phyloP scores from a whole-genome alignment of 2,113 vertebrate genomes.

The Percopsis transmontana region DNA sequence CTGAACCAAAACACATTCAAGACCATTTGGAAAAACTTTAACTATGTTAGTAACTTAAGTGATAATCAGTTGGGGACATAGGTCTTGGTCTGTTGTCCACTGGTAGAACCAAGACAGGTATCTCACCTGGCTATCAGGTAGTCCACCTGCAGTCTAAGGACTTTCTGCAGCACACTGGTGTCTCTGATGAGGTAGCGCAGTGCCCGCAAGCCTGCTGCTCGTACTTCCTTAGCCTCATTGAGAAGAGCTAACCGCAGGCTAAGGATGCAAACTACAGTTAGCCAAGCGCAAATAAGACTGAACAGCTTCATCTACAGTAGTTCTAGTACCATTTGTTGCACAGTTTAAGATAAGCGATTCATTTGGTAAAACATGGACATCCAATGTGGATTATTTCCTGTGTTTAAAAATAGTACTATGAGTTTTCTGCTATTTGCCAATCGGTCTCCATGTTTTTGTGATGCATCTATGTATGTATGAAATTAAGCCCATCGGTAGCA shows the following conservation, averaged over 20 bases:
- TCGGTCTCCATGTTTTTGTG: no score
- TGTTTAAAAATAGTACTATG: no score
- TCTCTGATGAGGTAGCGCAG: slow-evolving; percentile 97
- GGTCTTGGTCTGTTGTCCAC: background rate
- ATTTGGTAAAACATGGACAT: background rate
- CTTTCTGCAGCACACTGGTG: slow-evolving; percentile 91
- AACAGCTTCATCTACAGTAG: background rate
- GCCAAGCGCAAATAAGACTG: background rate
- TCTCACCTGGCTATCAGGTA: slow-evolving; percentile 96
- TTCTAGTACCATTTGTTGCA: background rate
- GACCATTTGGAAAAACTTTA: no score
- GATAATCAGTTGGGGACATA: background rate
- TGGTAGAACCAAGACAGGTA: background rate
- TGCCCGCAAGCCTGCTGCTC: slow-evolving; percentile 93
- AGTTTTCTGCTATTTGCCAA: no score
- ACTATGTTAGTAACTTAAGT: no score
- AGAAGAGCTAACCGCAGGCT: slow-evolving; percentile 93
- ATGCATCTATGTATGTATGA: no score
- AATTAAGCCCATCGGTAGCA: no score
- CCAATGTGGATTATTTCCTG: no score
- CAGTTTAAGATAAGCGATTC: background rate
- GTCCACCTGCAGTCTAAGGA: slow-evolving; percentile 94
- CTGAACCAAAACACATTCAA: slow-evolving; percentile 70
- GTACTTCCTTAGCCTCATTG: slow-evolving; percentile 98
- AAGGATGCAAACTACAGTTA: slow-evolving; percentile 25